Evolutionary conservation across 2,113 vertebrate species (phyloP).

Genomic region (Crotalus viridis): DNA sequence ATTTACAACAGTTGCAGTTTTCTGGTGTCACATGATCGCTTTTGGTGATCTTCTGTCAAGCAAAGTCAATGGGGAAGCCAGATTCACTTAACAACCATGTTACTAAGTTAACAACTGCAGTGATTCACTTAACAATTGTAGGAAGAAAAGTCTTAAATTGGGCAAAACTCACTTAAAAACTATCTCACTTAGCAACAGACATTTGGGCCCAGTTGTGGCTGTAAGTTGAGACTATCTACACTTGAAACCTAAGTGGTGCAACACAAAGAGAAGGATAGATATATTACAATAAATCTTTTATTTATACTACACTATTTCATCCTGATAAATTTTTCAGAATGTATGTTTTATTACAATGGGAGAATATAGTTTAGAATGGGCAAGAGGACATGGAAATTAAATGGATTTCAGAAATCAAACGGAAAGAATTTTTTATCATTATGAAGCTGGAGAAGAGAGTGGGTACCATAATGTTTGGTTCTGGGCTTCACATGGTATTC

Average conservation of each 20-base stretch:
- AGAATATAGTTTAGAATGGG: background rate
- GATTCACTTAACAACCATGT: background rate
- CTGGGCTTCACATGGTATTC: background rate
- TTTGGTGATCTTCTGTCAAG: background rate
- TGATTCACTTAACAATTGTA: background rate
- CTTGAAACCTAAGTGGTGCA: background rate
- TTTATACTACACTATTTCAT: background rate
- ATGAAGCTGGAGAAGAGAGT: background rate
- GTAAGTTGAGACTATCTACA: background rate
- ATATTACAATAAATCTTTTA: background rate
- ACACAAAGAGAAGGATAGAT: background rate
- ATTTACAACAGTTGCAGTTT: background rate
- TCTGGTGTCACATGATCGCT: background rate
- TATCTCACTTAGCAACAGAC: background rate
- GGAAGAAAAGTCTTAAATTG: background rate
- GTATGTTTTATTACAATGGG: background rate
- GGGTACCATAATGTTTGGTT: background rate
- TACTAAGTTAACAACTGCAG: background rate
- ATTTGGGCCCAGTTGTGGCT: background rate
- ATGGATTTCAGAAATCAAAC: background rate
- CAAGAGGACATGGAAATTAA: background rate
- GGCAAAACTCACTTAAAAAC: background rate
- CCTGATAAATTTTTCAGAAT: background rate
- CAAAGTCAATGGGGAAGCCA: background rate
- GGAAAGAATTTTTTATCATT: background rate